phyloP scores from a whole-genome alignment of 64 coral and sea anemone species.

The Hydrozoanthus tunicans region DNA sequence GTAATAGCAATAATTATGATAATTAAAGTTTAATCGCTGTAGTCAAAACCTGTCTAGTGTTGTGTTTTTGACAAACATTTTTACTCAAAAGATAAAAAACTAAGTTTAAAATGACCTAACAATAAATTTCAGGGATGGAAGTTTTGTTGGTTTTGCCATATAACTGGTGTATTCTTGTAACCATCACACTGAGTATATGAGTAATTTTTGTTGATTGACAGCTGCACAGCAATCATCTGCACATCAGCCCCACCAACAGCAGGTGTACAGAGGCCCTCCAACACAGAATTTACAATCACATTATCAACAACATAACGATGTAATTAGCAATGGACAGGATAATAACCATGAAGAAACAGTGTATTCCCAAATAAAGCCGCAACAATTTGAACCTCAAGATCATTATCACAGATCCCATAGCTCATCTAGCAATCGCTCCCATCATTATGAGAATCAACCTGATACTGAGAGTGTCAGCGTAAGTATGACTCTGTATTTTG shows the following conservation, averaged over 20 bases:
- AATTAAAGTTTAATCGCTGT: no score
- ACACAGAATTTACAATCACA: slow-evolving; percentile 50
- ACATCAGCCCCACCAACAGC: slow-evolving; percentile 21
- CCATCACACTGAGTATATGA: not conserved
- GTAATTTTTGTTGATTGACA: not conserved
- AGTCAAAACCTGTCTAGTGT: no score
- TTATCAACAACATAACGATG: slow-evolving; percentile 60
- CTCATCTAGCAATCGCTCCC: slow-evolving; percentile 2
- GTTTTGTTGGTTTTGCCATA: no score
- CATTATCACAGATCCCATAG: slow-evolving; percentile 34
- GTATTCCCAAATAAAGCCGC: slow-evolving; percentile 41
- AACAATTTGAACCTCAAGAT: slow-evolving; percentile 37
- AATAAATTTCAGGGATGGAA: no score
- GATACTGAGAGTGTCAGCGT: slow-evolving; percentile 41
- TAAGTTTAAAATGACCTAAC: no score
- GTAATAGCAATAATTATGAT: no score
- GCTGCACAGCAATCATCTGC: slow-evolving; percentile 49
- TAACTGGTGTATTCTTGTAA: no score
- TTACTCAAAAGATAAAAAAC: no score
- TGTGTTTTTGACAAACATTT: no score
- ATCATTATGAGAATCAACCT: slow-evolving; percentile 18
- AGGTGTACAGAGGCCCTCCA: not conserved
- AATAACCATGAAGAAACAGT: slow-evolving; percentile 41
- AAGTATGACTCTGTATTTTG: slow-evolving; percentile 7
- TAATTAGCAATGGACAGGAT: slow-evolving; percentile 58